Evolutionary conservation across 2,888 invertebrate species (phyloP), one percentile per base, ranked within the genome.

Genomic region (Rhamnusium bicolor): DNA sequence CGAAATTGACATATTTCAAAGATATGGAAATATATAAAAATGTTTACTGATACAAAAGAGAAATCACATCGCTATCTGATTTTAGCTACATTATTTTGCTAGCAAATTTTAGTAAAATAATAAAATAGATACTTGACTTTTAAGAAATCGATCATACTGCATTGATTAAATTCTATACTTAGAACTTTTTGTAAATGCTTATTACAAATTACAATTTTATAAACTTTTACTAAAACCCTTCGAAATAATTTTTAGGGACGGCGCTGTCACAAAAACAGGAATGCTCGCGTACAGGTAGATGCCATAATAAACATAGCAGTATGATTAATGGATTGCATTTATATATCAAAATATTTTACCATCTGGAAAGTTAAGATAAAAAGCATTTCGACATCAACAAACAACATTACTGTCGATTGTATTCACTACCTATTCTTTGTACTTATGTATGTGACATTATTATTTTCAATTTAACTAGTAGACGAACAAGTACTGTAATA

Each of bases 341-440:
- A 81, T 83, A 82, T 85, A 82, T 84, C 81, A 82, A 82, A 84
- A 84, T 84, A 85, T 85, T 85, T 85, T 81, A 81, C 84, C 85
- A 84, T 83, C 84, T 84, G 84, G 85, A 84, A 85, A 84, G 80
- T 79, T 80, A 76, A 80, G 84, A 84, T 85, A 85, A 84, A 83
- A 80, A 81, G 78, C 79, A 77, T 78, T 77, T 74, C 47, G 16
- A 47, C 61, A 46, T 10, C 46, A 24, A 63, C 32, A 60, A 60
- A 40, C 29, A 60, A 32, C 58, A 14, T 29, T 32, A 32, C 32
- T 29, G 16, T 14, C 32, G 32, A 60, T 29, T 29, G 18, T 60
- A 32, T 60, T 58, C 27, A 12, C 40, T n/a, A 40, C 40, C n/a
- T 4, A 40, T 40, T 40, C 40, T 40, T 40, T 40, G 40, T 40